Evolutionary conservation across 2,888 invertebrate genomes (phyloP).

Genomic region (Neoscelio sp.): DNA sequence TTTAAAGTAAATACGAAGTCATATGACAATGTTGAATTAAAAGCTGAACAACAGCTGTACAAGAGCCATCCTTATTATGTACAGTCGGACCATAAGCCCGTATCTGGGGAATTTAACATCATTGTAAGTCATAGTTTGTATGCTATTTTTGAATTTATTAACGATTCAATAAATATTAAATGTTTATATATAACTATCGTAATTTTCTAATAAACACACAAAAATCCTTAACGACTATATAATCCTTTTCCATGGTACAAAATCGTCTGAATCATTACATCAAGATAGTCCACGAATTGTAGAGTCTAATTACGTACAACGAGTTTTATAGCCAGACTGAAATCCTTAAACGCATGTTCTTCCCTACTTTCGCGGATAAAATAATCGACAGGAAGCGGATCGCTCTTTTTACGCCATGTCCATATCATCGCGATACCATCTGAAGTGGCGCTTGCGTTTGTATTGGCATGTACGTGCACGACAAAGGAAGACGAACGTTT

Average conservation of each 20-base stretch:
- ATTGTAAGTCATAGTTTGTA: conserved; percentile 90
- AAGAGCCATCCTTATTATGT: conserved; percentile 90
- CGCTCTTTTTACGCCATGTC: conserved; percentile 66
- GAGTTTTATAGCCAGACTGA: conserved; percentile 28
- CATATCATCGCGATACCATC: conserved; percentile 57
- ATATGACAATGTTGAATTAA: conserved; percentile 92
- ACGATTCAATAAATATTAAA: too few relatives aligned
- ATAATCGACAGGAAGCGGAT: conserved; percentile 69
- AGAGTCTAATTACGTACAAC: conserved; percentile 22
- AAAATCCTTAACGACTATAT: neutral
- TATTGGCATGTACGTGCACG: conserved; percentile 57
- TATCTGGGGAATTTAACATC: conserved; percentile 91
- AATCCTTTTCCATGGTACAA: neutral
- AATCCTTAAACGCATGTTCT: conserved; percentile 25
- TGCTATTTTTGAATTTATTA: too few relatives aligned
- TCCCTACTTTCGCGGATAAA: conserved; percentile 53
- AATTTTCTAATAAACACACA: too few relatives aligned
- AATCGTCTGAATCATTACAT: conserved; percentile 9
- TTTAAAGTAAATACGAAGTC: conserved; percentile 93
- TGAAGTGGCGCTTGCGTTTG: conserved; percentile 50
- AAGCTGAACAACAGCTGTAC: conserved; percentile 90
- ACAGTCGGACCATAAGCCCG: conserved; percentile 97
- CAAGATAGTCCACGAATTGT: conserved; percentile 19
- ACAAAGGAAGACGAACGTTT: conserved; percentile 62
- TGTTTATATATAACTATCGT: too few relatives aligned